phyloP scores from a whole-genome alignment of 2,797 vertebrate species.

The Sparidentex hasta region DNA sequence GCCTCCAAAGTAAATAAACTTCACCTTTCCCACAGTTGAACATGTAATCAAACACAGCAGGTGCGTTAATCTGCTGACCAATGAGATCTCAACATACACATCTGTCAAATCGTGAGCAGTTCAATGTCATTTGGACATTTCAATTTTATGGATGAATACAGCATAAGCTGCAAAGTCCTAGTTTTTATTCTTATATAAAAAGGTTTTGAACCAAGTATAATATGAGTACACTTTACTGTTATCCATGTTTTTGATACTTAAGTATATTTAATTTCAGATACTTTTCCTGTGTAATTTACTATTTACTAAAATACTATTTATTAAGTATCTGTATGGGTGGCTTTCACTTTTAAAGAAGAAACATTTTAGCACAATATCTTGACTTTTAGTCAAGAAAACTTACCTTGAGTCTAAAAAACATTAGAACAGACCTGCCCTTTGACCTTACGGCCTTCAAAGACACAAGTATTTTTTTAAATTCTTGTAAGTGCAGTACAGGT shows the following conservation, averaged over 20 bases:
- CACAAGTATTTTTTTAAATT: constrained; percentile 71
- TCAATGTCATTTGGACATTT: constrained; percentile 17
- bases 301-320: no score
- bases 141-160: constrained; percentile 2
- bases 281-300: no score
- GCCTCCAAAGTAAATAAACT: not conserved
- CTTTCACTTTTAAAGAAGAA: no score
- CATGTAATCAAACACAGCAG: constrained; percentile 45
- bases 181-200: constrained; percentile 63
- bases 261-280: no score
- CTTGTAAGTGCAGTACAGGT: not conserved
- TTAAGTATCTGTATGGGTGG: no score
- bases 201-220: constrained; percentile 31
- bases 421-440: constrained; percentile 73
- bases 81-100: constrained; percentile 43
- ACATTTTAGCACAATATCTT: no score
- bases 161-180: constrained; percentile 18
- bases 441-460: constrained; percentile 92
- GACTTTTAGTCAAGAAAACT: no score
- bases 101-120: constrained; percentile 16
- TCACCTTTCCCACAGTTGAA: not conserved
- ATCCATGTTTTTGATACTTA: no score
- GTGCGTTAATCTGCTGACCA: constrained; percentile 51
- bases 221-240: no score
- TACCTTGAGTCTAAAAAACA: not conserved